Conservation (phyloP, 2,113 vertebrate species). For the Oreochromis aureus region DNA sequence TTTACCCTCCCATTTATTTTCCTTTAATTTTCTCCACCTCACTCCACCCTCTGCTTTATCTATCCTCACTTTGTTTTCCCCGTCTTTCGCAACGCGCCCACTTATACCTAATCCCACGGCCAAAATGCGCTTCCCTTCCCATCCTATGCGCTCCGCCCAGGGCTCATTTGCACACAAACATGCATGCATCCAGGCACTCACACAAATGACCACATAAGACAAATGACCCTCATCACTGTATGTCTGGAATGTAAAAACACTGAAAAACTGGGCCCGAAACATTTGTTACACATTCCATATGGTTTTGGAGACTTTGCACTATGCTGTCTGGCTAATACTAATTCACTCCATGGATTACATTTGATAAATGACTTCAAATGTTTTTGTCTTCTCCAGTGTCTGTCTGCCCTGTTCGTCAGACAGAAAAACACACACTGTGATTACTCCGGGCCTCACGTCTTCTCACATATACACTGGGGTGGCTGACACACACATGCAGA, state of each 20-base stretch:
- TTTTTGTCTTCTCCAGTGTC: background rate
- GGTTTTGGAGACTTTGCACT: conserved; percentile 6
- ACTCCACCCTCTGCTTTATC: conserved; percentile 51
- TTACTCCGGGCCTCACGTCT: background rate
- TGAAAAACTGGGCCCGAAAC: background rate
- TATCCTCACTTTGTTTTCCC: conserved; percentile 39
- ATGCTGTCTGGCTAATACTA: background rate
- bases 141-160: background rate
- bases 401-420: background rate
- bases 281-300: conserved; percentile 33
- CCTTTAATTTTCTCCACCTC: conserved; percentile 42
- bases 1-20: conserved; percentile 41
- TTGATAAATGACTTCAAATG: background rate
- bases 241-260: conserved; percentile 54
- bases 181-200: background rate
- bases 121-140: conserved; percentile 24
- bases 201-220: conserved; percentile 47
- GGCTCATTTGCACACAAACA: background rate
- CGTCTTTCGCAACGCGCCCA: conserved; percentile 13
- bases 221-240: conserved; percentile 54
- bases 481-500: conserved; percentile 12
- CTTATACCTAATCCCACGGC: conserved; percentile 30
- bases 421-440: background rate
- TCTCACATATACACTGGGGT: background rate
- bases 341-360: background rate